Evolutionary conservation across 1,140 invertebrate species (phyloP).

Genomic region (Camponotus pennsylvanicus): DNA sequence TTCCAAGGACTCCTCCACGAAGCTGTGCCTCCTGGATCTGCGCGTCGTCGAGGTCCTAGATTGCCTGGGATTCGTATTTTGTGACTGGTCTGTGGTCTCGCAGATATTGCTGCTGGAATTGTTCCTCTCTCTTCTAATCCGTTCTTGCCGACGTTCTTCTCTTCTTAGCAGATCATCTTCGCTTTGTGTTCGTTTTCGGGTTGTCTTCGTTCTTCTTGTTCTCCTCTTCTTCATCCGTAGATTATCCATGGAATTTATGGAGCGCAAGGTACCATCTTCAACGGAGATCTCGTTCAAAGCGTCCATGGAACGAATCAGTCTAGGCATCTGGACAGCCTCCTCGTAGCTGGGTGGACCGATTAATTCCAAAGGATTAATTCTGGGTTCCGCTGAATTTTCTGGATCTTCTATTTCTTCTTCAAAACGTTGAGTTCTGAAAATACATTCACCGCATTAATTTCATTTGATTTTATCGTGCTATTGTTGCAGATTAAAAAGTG

Average conservation of each 20-base stretch:
- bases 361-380: conserved; percentile 88
- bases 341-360: conserved; percentile 90
- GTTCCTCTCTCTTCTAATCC: conserved; percentile 64
- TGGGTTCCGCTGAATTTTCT: conserved; percentile 85
- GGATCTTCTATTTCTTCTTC: conserved; percentile 87
- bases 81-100: not conserved
- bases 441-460: not conserved
- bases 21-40: conserved; percentile 37
- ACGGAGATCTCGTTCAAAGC: conserved; percentile 71
- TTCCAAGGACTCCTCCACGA: conserved; percentile 60
- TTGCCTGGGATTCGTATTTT: conserved; percentile 32
- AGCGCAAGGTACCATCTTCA: conserved; percentile 55
- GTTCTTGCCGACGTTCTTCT: conserved; percentile 76
- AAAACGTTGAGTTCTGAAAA: conserved; percentile 83
- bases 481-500: not conserved
- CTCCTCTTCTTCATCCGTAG: conserved; percentile 78
- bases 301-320: conserved; percentile 83
- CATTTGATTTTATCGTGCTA: not conserved
- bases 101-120: conserved; percentile 50
- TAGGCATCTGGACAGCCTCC: conserved; percentile 91
- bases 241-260: conserved; percentile 80
- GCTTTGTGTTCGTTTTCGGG: conserved; percentile 77
- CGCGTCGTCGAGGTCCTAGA: not conserved
- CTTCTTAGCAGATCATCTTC: conserved; percentile 81
- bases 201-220: conserved; percentile 62